These are phyloP conservation scores for Nymphalis urticae DNA, from an alignment of 2,888 invertebrate genomes.

Conservation along the genomic window DNA sequence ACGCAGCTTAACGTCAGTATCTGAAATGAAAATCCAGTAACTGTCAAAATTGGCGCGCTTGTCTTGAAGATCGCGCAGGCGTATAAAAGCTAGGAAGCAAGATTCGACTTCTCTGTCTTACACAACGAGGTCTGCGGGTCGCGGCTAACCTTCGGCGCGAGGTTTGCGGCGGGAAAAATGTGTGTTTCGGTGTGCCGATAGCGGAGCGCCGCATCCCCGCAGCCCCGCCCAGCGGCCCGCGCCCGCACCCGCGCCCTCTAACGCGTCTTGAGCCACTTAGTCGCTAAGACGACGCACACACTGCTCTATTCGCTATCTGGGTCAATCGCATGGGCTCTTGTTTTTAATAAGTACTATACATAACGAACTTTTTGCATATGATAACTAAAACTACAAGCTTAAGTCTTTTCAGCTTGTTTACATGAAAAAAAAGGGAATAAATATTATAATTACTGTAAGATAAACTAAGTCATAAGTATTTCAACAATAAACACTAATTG, in stretches of 20 bases:
- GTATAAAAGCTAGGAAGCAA: slow-evolving; percentile 49
- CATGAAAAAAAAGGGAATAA: too few species aligned
- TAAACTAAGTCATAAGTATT: too few species aligned
- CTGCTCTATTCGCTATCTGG: slow-evolving; percentile 44
- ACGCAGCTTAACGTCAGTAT: slow-evolving; percentile 28
- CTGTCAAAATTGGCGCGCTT: slow-evolving; percentile 73
- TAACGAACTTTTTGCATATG: neutral
- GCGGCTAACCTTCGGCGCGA: slow-evolving; percentile 82
- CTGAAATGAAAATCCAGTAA: slow-evolving; percentile 41
- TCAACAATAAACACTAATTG: too few species aligned
- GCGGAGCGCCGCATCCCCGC: slow-evolving; percentile 76
- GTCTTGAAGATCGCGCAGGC: slow-evolving; percentile 58
- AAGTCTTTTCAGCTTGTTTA: too few species aligned
- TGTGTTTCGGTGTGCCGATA: slow-evolving; percentile 83
- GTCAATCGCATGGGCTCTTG: slow-evolving; percentile 12
- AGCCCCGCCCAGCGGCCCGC: slow-evolving; percentile 60
- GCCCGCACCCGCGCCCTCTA: slow-evolving; percentile 62
- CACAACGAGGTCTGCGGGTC: slow-evolving; percentile 79
- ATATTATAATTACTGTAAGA: too few species aligned
- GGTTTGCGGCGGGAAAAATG: slow-evolving; percentile 83
- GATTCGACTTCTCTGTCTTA: slow-evolving; percentile 56
- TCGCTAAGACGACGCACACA: slow-evolving; percentile 76
- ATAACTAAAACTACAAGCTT: too few species aligned
- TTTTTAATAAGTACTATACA: neutral
- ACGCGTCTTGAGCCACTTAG: slow-evolving; percentile 82